phyloP scores from a whole-genome alignment of 2,888 invertebrate genomes.

The Leptarthrus brevirostris region DNA sequence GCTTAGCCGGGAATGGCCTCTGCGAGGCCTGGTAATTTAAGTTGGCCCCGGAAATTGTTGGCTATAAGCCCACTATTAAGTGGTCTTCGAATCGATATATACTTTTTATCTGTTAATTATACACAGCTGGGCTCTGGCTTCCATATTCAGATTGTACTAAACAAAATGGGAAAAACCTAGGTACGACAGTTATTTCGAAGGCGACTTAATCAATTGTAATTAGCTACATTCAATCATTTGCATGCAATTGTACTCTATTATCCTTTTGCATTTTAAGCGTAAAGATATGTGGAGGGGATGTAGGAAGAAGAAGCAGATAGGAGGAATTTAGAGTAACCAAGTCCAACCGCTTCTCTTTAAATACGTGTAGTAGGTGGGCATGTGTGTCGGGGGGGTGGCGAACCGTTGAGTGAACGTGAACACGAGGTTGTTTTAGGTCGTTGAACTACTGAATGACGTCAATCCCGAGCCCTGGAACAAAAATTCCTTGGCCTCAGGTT shows the following conservation, averaged over 20 bases:
- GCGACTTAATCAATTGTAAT: neutral
- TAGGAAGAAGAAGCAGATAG: neutral
- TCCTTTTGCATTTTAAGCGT: slow-evolving; percentile 11
- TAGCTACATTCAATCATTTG: neutral
- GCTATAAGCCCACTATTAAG: slow-evolving; percentile 4
- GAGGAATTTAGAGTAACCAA: slow-evolving; percentile 22
- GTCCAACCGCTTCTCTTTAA: neutral
- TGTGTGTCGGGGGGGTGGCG: no score
- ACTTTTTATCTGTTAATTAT: neutral
- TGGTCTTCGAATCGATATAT: neutral
- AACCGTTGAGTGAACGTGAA: neutral
- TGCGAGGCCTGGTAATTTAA: slow-evolving; percentile 29
- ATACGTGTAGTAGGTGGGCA: no score
- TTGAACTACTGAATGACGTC: slow-evolving; percentile 40
- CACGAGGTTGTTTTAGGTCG: slow-evolving; percentile 39
- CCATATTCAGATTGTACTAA: neutral
- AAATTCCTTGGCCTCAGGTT: neutral
- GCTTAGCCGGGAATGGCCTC: slow-evolving; percentile 25
- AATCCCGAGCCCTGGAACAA: slow-evolving; percentile 31
- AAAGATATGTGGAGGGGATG: slow-evolving; percentile 1
- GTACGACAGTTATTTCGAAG: no score
- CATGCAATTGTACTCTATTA: neutral
- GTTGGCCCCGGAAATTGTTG: slow-evolving; percentile 42
- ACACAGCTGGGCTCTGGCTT: neutral
- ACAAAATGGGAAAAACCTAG: no score